Conservation (phyloP, 2,888 invertebrate species). For the Hanleya hanleyi region DNA sequence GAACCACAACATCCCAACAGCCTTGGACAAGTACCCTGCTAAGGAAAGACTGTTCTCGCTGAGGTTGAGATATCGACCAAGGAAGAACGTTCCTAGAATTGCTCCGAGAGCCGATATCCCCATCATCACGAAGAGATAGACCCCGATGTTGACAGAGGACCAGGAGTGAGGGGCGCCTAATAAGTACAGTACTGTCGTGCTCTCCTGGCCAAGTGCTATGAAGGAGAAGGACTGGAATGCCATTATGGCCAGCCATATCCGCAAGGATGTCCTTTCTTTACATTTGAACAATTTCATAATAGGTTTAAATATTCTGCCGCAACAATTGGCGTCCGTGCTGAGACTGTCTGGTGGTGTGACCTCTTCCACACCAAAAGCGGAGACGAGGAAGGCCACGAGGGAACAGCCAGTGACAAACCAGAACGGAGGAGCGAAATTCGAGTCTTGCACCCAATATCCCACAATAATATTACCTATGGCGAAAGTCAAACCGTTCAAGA, state of each 20-base stretch:
- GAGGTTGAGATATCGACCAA: constrained; percentile 48
- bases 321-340: constrained; percentile 53
- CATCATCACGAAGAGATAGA: constrained; percentile 63
- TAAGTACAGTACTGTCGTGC: constrained; percentile 67
- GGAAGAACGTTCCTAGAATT: constrained; percentile 55
- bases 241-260: constrained; percentile 69
- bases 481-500: constrained; percentile 64
- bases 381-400: constrained; percentile 59
- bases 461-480: constrained; percentile 66
- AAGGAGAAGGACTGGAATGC: constrained; percentile 70
- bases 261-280: constrained; percentile 58
- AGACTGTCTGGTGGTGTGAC: constrained; percentile 25
- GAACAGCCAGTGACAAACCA: constrained; percentile 68
- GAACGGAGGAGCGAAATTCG: constrained; percentile 67
- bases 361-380: constrained; percentile 64
- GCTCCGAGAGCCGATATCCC: constrained; percentile 61
- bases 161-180: constrained; percentile 57
- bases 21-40: constrained; percentile 67
- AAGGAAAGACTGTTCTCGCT: constrained; percentile 64
- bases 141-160: constrained; percentile 59
- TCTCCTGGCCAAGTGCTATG: constrained; percentile 71
- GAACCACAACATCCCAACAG: constrained; percentile 69
- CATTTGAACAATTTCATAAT: constrained; percentile 60
- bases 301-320: constrained; percentile 61
- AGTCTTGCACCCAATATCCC: constrained; percentile 63